These are phyloP conservation scores for Pitta sordida DNA, from an alignment of 2,113 vertebrate species.

Conservation along the genomic window DNA sequence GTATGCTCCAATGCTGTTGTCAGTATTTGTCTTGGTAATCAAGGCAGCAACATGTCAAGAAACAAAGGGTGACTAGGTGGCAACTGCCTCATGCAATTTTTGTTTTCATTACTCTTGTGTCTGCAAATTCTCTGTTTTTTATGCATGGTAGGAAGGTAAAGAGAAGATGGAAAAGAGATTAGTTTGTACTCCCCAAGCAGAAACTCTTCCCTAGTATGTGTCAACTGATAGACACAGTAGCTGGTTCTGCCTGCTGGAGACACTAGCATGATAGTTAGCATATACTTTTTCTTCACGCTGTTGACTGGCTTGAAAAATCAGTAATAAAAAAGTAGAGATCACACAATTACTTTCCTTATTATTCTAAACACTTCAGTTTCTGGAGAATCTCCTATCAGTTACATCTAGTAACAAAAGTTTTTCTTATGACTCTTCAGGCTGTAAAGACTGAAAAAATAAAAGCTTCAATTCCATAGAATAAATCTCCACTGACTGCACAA, in stretches of 20 bases:
- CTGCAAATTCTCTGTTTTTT: neutral
- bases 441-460: neutral
- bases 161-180: neutral
- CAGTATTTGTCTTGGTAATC: neutral
- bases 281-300: neutral
- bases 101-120: fast-evolving
- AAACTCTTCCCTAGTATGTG: neutral
- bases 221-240: neutral
- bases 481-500: neutral
- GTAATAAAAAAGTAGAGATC: neutral
- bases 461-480: neutral
- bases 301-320: neutral
- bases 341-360: neutral
- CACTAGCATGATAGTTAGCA: neutral
- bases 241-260: neutral
- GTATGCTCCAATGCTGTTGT: neutral
- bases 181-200: neutral
- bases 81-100: neutral
- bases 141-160: neutral
- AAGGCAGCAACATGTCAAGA: neutral
- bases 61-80: neutral
- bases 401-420: neutral
- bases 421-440: neutral
- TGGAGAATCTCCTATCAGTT: neutral
- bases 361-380: neutral